Percentiles rank a stretch among this genome's conserved stretches.
These are phyloP conservation scores for Lacanobia oleracea DNA, from an alignment of 2,888 invertebrate genomes.

Conservation along the genomic window DNA sequence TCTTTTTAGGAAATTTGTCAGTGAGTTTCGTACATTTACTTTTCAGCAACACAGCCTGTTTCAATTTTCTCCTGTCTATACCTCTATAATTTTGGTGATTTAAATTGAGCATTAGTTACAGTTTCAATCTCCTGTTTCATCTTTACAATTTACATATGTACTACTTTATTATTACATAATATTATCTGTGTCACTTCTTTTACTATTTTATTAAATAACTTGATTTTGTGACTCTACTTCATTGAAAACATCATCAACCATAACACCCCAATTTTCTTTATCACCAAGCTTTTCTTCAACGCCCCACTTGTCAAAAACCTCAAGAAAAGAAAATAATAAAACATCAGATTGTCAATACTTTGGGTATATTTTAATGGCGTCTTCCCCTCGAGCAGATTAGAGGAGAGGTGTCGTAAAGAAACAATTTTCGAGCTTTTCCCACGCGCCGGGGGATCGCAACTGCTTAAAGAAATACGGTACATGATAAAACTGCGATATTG, in stretches of 20 bases:
- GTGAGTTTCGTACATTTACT: neutral
- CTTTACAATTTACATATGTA: no score
- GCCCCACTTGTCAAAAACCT: conserved; percentile 82
- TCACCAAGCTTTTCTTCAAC: conserved; percentile 10
- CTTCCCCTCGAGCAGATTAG: conserved; percentile 82
- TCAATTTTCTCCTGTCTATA: neutral
- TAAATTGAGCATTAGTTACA: neutral
- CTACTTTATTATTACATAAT: no score
- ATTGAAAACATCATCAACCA: neutral
- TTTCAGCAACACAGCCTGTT: neutral
- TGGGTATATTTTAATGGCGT: conserved; percentile 68
- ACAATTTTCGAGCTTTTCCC: conserved; percentile 87
- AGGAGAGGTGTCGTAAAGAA: conserved; percentile 89
- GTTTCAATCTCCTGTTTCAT: neutral
- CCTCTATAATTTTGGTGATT: neutral
- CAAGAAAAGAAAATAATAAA: conserved; percentile 87
- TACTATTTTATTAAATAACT: no score
- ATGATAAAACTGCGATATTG: conserved; percentile 87
- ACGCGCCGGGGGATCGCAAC: conserved; percentile 77
- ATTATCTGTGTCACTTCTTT: no score
- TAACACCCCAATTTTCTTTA: conserved; percentile 11
- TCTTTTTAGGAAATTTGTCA: neutral
- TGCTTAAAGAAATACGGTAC: conserved; percentile 83
- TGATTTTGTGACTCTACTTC: neutral
- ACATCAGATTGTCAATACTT: conserved; percentile 81